Evolutionary conservation across 2,888 invertebrate species (phyloP), one percentile per base, ranked within the genome.

Genomic region (Lycophotia porphyrea): DNA sequence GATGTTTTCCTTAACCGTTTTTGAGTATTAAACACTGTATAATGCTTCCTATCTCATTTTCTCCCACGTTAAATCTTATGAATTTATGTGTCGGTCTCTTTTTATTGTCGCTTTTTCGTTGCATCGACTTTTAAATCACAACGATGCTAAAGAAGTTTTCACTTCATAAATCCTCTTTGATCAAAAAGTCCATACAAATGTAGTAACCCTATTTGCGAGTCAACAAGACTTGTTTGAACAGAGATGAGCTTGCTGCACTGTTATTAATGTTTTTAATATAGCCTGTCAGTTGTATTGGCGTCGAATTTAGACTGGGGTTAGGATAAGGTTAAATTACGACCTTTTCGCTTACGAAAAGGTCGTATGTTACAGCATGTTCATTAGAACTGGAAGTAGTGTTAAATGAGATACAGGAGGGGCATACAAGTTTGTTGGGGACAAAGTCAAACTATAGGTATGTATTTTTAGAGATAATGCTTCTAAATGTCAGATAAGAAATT

Each of bases 151-250:
- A n/a, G n/a, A n/a, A n/a, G n/a, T n/a, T n/a, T n/a, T n/a, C n/a
- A n/a, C n/a, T n/a, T n/a, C n/a, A n/a, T n/a, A n/a, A n/a, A n/a
- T n/a, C n/a, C n/a, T n/a, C n/a, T n/a, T n/a, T n/a, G n/a, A n/a
- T n/a, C n/a, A n/a, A n/a, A n/a, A n/a, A n/a, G n/a, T n/a, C n/a
- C n/a, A n/a, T n/a, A n/a, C 61, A 63, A 63, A 63, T 61, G 4
- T 63, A n/a, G 39, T 18, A 39, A 39, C 63, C 39, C 39, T 63
- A n/a, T 63, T 63, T 27, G n/a, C n/a, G 61, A 73, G 71, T 61
- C 76, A 84, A 84, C 82, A 73, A 67, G 27, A 49, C 34, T 18
- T 71, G 69, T 73, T 49, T 72, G 42, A n/a, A 44, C 47, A 42
- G 31, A 64, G 55, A 68, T 71, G 80, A 68, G 67, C 63, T 34